Conservation (phyloP, 2,113 vertebrate genomes). For the Pipra filicauda region DNA sequence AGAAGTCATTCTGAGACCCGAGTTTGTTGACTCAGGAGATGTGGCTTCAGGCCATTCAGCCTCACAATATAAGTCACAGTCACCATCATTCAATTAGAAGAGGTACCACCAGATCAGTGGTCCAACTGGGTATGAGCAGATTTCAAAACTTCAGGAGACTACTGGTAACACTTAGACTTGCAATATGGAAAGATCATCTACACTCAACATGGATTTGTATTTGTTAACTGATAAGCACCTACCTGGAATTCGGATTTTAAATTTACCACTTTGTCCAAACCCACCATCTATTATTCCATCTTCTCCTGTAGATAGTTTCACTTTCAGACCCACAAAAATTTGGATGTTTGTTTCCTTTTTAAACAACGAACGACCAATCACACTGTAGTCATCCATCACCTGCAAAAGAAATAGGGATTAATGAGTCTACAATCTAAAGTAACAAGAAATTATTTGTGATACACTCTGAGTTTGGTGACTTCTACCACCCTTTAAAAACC, state of each 20-base stretch:
- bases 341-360: conserved; percentile 99
- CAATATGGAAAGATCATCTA: background rate
- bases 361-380: conserved; percentile 94
- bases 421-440: background rate
- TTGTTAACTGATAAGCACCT: background rate
- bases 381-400: conserved; percentile 89
- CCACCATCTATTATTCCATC: conserved; percentile 88
- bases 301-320: conserved; percentile 91
- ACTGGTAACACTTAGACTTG: background rate
- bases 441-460: background rate
- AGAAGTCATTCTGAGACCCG: background rate
- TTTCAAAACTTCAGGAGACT: background rate
- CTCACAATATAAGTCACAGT: background rate
- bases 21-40: background rate
- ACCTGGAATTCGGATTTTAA: conserved; percentile 91
- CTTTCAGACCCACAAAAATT: conserved; percentile 92
- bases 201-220: background rate
- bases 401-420: conserved; percentile 40
- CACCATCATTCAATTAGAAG: background rate
- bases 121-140: background rate
- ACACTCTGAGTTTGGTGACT: background rate
- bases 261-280: conserved; percentile 96
- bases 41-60: background rate
- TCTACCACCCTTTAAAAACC: background rate
- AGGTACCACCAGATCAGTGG: background rate